Evolutionary conservation across 2,888 invertebrate genomes (phyloP), one percentile per base, ranked within the genome.

Genomic region (Mechanitis mazaeus): DNA sequence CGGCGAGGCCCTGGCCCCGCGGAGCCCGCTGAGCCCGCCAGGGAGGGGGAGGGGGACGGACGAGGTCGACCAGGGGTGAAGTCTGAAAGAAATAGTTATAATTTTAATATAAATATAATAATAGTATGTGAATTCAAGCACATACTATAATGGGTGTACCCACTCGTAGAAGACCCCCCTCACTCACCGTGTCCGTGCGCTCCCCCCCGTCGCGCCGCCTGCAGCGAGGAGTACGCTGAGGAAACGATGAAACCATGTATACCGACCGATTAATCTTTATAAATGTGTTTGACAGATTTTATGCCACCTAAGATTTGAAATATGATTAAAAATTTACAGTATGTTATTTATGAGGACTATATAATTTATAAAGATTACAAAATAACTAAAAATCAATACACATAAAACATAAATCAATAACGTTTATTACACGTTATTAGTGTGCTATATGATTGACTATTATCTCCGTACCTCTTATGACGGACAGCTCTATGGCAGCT

Each of bases 401-500:
- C 20, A 20, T 20, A 20, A 20, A 20, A 20, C 20, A 20, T 20
- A 20, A 20, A 20, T 20, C 1, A 20, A 20, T 20, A 20, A 20
- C 1, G 9, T 45, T 7, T 12, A 7, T 7, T 3, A 45, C 9
- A 45, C 45, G 9, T 45, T 1, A 35, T 35, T 45, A 33, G 38
- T 47, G 33, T 54, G 12, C 20, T 20, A 20, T 20, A 20, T 1
- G 20, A 20, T 20, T 20, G 20, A 20, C 20, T 20, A 20, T 20
- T 20, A 20, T 20, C 20, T 35, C 61, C 72, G 67, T 38, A 85
- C 86, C 86, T 60, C 87, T 63, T 5, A 85, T 81, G 53, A 85
- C 82, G 20, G 86, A 83, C 4, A 85, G 72, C 63, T 87, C 86
- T n/a, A 85, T 78, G 71, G 86, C 87, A 2, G 83, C 83, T 0